phyloP scores from a whole-genome alignment of 2,797 vertebrate genomes.

The Amblyopsis hoosieri region DNA sequence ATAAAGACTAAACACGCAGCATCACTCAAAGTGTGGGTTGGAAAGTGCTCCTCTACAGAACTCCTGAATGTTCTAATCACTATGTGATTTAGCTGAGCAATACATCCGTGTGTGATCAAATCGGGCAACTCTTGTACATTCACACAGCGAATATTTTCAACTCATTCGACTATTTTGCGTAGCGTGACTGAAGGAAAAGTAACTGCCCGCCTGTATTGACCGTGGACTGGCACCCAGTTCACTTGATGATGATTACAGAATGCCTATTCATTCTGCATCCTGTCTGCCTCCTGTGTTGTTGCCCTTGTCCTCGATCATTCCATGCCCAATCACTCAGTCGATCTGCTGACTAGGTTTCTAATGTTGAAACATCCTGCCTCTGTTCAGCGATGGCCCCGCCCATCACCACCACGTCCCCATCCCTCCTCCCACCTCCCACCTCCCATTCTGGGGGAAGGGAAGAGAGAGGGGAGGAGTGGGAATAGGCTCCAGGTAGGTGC shows the following conservation, averaged over 20 bases:
- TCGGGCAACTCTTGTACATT: no score
- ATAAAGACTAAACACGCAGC: not conserved
- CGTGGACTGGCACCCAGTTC: no score
- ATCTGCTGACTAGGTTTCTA: not conserved
- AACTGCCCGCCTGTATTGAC: no score
- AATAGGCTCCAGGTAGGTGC: not conserved
- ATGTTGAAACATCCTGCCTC: not conserved
- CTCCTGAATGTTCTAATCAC: slow-evolving; percentile 1
- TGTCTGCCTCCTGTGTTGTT: no score
- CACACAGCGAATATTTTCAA: no score
- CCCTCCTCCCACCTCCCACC: not conserved
- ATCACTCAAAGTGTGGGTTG: not conserved
- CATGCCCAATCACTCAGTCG: not conserved
- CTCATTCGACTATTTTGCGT: no score
- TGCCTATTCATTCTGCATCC: no score
- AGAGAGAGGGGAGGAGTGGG: not conserved
- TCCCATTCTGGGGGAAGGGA: not conserved
- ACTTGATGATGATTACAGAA: no score
- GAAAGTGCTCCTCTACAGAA: not conserved
- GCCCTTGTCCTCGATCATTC: no score
- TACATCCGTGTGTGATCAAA: no score
- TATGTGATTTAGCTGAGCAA: not conserved
- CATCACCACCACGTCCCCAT: no score
- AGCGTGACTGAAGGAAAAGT: no score
- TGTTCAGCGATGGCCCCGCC: not conserved